Base-by-base conservation (phyloP, 2,113 vertebrate genomes). In the Gymnobelideus leadbeateri region DNA sequence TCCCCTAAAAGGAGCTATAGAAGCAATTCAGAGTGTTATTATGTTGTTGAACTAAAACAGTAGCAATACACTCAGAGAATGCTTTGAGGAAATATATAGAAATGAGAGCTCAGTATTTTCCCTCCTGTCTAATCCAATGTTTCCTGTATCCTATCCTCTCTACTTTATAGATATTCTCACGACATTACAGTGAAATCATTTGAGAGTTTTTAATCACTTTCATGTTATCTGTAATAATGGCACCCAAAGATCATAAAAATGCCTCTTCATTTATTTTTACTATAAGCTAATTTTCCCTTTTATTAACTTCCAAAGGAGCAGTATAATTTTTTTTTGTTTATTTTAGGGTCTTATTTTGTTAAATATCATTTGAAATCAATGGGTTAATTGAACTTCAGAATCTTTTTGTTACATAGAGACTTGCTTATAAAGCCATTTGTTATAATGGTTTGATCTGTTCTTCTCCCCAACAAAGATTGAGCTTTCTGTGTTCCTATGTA, bases 301-400 rank as follows among this genome's bases (percentile, higher is more conserved):
- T 91, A 49, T 91, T 89, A 50, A 37, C 61, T 57, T 89, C n/a
- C 23, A 51, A 68, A 89, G 51, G 61, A 50, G 8, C 61, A 24
- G 77, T 11, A 54, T 77, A 93, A 92, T 92, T 84, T 49, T 92
- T 92, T 91, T 51, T 57, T 92, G 54, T 89, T 90, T 52, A 90
- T 89, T 96, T 84, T 84, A 43, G 49, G 84, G 89, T 54, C 37
- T 96, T 28, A 46, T 91, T 94, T 97, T 77, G 90, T 50, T 92
- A 91, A 84, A 49, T 61, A 91, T 93, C 24, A 54, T 14, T 92
- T 95, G 11, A 90, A 77, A 77, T 77, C 95, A 84, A 23, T 61
- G 28, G 47, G 49, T 2, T 3, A 50, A 8, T 57, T 3, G 5
- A 8, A 91, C 90, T 94, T 94, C 7, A 49, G 46, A 84, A 55